phyloP scores from a whole-genome alignment of 2,888 invertebrate species.

The Eremobia ochroleuca region DNA sequence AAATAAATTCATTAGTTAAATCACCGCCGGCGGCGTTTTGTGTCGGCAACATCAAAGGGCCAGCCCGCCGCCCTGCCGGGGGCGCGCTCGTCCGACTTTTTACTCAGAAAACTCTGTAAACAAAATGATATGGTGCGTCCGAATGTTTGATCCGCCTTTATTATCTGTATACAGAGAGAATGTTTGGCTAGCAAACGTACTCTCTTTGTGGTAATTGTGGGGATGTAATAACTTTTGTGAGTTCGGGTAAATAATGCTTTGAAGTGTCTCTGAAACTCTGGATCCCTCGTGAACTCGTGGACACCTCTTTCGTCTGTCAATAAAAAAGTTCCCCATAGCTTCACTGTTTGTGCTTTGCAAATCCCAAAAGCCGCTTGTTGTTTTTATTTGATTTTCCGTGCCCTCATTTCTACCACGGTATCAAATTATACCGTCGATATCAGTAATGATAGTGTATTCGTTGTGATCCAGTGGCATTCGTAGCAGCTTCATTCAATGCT shows the following conservation, averaged over 20 bases:
- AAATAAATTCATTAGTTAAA: conserved; percentile 92
- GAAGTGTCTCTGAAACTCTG: conserved; percentile 63
- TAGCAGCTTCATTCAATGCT: conserved; percentile 86
- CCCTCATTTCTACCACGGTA: conserved; percentile 63
- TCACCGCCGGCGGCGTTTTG: conserved; percentile 91
- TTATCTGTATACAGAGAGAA: conserved; percentile 87
- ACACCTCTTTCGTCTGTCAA: conserved; percentile 19
- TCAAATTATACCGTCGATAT: conserved; percentile 71
- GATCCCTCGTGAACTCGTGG: conserved; percentile 16
- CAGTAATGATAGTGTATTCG: conserved; percentile 73
- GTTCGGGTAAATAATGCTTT: conserved; percentile 75
- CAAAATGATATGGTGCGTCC: conserved; percentile 90
- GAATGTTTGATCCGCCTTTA: conserved; percentile 91
- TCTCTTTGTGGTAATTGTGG: conserved; percentile 84
- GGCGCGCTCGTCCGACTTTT: conserved; percentile 88
- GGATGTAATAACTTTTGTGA: conserved; percentile 80
- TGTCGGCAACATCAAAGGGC: conserved; percentile 91
- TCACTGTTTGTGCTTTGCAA: conserved; percentile 16
- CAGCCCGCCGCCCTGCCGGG: conserved; percentile 84
- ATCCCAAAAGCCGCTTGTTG: conserved; percentile 26
- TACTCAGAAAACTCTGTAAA: conserved; percentile 91
- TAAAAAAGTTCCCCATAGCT: conserved; percentile 13
- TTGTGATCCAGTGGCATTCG: conserved; percentile 78
- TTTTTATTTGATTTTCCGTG: conserved; percentile 47
- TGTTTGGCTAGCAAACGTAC: conserved; percentile 86